Conservation (phyloP, 2,113 vertebrate species). For the Dendropsophus ebraccatus region DNA sequence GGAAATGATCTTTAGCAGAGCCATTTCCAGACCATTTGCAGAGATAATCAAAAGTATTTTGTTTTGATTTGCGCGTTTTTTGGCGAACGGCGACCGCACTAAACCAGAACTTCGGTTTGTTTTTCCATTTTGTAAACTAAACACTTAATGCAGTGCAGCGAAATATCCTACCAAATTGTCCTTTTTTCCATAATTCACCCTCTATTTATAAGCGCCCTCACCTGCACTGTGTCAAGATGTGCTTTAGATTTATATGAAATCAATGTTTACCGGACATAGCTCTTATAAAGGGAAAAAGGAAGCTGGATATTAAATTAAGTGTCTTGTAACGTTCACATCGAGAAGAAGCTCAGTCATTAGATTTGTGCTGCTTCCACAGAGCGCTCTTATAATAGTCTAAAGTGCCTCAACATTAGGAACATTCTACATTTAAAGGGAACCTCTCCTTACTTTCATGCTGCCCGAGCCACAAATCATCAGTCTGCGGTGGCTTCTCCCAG, state of each 20-base stretch:
- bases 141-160: not conserved
- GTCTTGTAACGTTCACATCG: not conserved
- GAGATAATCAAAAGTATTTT: not conserved
- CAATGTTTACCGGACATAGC: conserved; percentile 7
- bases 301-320: conserved; percentile 32
- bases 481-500: too few relatives aligned
- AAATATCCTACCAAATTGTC: not conserved
- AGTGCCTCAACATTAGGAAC: not conserved
- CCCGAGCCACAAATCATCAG: too few relatives aligned
- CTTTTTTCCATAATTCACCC: not conserved
- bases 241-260: conserved; percentile 26
- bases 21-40: not conserved
- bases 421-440: not conserved
- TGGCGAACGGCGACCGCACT: not conserved
- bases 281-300: not conserved
- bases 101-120: not conserved
- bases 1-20: not conserved
- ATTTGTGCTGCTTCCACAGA: conserved; percentile 8
- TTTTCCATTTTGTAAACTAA: conserved; percentile 22
- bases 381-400: not conserved
- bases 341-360: conserved; percentile 5
- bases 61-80: not conserved
- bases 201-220: conserved; percentile 19
- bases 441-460: too few relatives aligned
- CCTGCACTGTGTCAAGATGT: conserved; percentile 21